Percentiles rank a stretch among this genome's conserved stretches.
These are phyloP conservation scores for Fistularia tabacaria DNA, from an alignment of 2,797 vertebrate species.

Conservation along the genomic window DNA sequence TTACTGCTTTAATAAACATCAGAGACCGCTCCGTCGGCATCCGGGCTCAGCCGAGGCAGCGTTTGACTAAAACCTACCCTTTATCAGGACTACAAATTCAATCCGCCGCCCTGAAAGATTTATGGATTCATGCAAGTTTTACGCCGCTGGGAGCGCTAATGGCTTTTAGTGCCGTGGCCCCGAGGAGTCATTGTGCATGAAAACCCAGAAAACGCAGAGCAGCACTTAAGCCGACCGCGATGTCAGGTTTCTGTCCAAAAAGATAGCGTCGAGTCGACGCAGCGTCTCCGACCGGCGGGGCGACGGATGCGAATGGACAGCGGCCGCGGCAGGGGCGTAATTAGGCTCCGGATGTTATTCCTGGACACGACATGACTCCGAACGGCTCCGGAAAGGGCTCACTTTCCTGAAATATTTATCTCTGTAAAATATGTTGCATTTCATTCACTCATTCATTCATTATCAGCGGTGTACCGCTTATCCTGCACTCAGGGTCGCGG, in stretches of 20 bases:
- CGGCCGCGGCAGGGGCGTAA: conserved; percentile 15
- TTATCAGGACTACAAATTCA: conserved; percentile 74
- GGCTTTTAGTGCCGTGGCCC: conserved; percentile 82
- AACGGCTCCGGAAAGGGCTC: too few species aligned
- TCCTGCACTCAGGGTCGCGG: too few species aligned
- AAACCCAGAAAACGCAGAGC: conserved; percentile 72
- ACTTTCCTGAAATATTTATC: too few species aligned
- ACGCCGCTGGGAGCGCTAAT: conserved; percentile 84
- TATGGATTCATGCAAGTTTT: conserved; percentile 92
- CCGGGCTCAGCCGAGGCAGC: conserved; percentile 58
- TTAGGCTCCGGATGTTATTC: conserved; percentile 12
- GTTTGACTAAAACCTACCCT: conserved; percentile 73
- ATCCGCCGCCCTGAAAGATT: conserved; percentile 84
- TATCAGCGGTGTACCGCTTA: too few species aligned
- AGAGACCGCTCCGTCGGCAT: conserved; percentile 57
- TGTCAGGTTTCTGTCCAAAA: conserved; percentile 69
- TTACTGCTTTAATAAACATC: conserved; percentile 78
- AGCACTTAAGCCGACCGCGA: conserved; percentile 73
- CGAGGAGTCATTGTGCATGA: conserved; percentile 76
- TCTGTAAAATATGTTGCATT: too few species aligned
- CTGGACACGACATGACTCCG: conserved; percentile 26
- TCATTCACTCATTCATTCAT: too few species aligned
- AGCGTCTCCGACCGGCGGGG: conserved; percentile 25
- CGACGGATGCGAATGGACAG: conserved; percentile 37
- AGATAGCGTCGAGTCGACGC: conserved; percentile 53